Conservation (phyloP, 2,888 invertebrate genomes). For the Microctonus aethiopoides region DNA sequence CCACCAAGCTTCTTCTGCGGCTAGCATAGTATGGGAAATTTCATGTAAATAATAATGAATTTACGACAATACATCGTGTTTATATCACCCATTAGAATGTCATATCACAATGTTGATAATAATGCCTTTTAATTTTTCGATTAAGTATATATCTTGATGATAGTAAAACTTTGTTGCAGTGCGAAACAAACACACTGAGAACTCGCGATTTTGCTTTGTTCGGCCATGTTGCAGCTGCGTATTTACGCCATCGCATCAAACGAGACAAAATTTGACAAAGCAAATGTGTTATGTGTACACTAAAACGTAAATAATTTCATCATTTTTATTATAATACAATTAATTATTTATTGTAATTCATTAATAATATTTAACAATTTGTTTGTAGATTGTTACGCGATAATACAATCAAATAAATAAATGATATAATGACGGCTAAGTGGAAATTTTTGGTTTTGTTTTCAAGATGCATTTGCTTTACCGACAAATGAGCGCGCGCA, state of each 20-base stretch:
- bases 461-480: neutral
- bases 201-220: slow-evolving; percentile 45
- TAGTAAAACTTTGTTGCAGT: slow-evolving; percentile 15
- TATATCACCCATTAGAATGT: neutral
- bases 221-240: slow-evolving; percentile 65
- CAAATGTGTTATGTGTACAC: neutral
- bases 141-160: neutral
- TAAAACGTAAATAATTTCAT: neutral
- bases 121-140: neutral
- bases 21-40: neutral
- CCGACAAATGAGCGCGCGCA: neutral
- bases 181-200: slow-evolving; percentile 21
- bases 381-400: neutral
- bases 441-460: slow-evolving; percentile 19
- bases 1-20: neutral
- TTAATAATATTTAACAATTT: neutral
- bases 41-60: neutral
- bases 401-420: slow-evolving; percentile 15
- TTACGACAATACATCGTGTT: neutral
- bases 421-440: neutral
- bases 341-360: neutral
- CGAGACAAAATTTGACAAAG: neutral
- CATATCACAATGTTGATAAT: neutral
- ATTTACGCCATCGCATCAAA: slow-evolving; percentile 47
- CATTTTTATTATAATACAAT: too few relatives aligned